Conservation (phyloP, 1,140 invertebrate genomes). For the Mizuhopecten yessoensis region DNA sequence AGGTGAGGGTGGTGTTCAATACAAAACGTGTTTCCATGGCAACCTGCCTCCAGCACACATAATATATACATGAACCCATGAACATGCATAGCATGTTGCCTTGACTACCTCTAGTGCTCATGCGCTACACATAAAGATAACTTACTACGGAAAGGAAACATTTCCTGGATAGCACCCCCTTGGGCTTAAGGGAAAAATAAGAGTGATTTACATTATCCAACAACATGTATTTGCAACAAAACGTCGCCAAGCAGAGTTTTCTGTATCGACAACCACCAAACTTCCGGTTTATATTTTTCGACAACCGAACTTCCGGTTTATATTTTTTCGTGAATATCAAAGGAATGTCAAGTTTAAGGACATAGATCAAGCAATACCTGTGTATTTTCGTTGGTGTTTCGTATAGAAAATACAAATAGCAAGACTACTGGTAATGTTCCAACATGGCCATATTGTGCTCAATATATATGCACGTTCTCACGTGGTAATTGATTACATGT, state of each 20-base stretch:
- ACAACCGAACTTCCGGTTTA: too few relatives aligned
- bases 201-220: constrained; percentile 63
- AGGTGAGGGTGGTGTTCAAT: constrained; percentile 16
- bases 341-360: background rate
- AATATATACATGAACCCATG: constrained; percentile 19
- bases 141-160: constrained; percentile 84
- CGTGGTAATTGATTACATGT: too few relatives aligned
- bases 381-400: too few relatives aligned
- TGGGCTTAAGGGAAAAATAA: constrained; percentile 77
- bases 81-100: constrained; percentile 9
- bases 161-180: constrained; percentile 81
- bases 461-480: too few relatives aligned
- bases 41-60: constrained; percentile 22
- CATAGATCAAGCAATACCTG: too few relatives aligned
- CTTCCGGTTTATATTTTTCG: background rate
- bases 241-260: constrained; percentile 8
- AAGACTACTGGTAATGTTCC: too few relatives aligned
- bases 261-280: background rate
- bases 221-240: constrained; percentile 40
- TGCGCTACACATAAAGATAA: constrained; percentile 64
- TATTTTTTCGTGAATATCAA: background rate
- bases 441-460: too few relatives aligned
- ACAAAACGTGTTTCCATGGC: constrained; percentile 32
- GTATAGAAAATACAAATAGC: too few relatives aligned
- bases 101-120: constrained; percentile 49